Percentiles rank a stretch among this genome's conserved stretches.
Conservation (phyloP, 2,797 vertebrate species). For the Sebastes diploproa region DNA sequence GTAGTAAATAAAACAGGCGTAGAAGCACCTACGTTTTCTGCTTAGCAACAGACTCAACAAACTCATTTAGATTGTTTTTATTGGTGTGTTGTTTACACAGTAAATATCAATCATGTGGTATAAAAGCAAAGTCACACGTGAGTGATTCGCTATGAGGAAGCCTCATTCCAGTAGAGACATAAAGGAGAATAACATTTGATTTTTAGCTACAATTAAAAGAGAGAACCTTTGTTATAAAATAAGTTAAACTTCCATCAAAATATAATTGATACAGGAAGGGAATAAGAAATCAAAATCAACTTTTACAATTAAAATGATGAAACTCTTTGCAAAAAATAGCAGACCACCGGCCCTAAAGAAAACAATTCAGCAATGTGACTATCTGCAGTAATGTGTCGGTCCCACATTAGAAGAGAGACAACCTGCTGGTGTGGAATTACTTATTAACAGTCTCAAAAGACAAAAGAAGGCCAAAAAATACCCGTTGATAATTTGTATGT, state of each 20-base stretch:
- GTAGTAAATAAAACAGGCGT: background rate
- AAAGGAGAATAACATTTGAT: background rate
- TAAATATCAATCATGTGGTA: background rate
- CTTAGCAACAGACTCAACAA: background rate
- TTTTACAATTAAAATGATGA: background rate
- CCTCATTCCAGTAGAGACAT: background rate
- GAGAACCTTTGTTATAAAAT: conserved; percentile 40
- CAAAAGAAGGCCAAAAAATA: background rate
- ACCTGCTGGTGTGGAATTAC: background rate
- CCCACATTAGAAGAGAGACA: background rate
- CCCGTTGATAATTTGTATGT: background rate
- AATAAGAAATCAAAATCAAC: background rate
- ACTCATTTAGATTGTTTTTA: conserved; percentile 8
- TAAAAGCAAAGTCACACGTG: background rate
- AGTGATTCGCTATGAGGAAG: background rate
- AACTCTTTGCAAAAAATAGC: background rate
- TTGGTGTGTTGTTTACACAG: conserved; percentile 20
- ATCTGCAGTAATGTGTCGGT: background rate
- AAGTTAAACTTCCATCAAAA: conserved; percentile 39
- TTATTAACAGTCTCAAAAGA: background rate
- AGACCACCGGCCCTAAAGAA: background rate
- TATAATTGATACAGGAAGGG: background rate
- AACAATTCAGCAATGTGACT: background rate
- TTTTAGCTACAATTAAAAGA: conserved; percentile 12
- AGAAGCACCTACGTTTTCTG: background rate